Base-by-base conservation (phyloP, 1,140 invertebrate species). In the Orius laevigatus region DNA sequence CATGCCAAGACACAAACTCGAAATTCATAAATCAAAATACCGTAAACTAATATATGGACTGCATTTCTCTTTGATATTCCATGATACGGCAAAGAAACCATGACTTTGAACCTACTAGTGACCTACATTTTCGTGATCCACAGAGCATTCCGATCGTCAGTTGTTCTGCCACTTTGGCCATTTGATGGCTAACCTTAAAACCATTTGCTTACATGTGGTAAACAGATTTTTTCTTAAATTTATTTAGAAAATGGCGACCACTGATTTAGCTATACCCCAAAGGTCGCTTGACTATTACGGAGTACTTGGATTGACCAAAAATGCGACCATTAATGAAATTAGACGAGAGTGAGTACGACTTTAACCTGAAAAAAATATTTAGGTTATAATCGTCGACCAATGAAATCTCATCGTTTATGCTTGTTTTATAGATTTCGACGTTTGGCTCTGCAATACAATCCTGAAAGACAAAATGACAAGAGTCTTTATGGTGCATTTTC, bases 211-310 rank as follows among this genome's bases (percentile, higher is more conserved):
- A 25, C 25, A 25, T 25, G 3, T 25, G 25, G 25, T 4, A 25
- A 25, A 25, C 25, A 25, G 25, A 25, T 25, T 25, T 25, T 25
- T 25, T 25, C 8, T 25, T 25, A 25, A 25, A 25, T 4, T 25
- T 25, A 25, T 25, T 25, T 25, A 25, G 25, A 25, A 25, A 25
- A 25, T 25, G 25, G 25, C 25, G 25, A 25, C 3, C 25, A 25
- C 8, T 25, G 25, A 25, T 25, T 25, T 16, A n/a, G 36, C 10
- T 38, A 10, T 10, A 5, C n/a, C 15, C 10, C 46, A 75, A 74
- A 66, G 74, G 70, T 25, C 25, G 1, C 70, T 85, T 53, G 82
- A 90, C 65, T 89, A 84, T 64, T 90, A 90, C 60, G 75, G 75
- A 48, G 70, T 81, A 55, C 66, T 91, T 14, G 76, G 77, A 49